A percentile compares a stretch with the other conserved stretches of the same genome.
These are phyloP conservation scores for Pica pica DNA, from an alignment of 2,113 vertebrate species.

Conservation along the genomic window DNA sequence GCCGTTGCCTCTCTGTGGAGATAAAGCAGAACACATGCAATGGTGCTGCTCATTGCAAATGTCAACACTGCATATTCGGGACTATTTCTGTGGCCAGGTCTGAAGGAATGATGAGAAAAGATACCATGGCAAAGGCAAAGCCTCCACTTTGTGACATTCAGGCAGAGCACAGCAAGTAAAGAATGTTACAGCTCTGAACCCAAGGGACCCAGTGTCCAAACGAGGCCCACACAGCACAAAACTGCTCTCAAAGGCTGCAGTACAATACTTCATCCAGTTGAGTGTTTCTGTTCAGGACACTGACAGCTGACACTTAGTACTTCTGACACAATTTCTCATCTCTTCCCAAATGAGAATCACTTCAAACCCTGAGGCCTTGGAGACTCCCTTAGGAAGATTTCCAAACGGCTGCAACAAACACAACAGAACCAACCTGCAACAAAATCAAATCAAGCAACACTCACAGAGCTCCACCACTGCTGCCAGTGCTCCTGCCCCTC, in stretches of 20 bases:
- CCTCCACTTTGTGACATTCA: not conserved
- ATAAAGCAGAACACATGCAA: not conserved
- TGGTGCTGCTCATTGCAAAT: not conserved
- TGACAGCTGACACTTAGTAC: not conserved
- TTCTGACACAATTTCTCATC: not conserved
- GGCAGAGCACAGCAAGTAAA: not conserved
- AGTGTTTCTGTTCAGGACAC: not conserved
- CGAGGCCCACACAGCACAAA: not conserved
- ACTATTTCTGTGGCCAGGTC: not conserved
- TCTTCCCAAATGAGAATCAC: not conserved
- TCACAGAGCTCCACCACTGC: not conserved
- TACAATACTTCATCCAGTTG: not conserved
- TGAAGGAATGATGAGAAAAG: not conserved
- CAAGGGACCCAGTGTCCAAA: not conserved
- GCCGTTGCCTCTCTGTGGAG: accelerated
- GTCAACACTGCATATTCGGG: accelerated
- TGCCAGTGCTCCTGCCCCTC: not conserved
- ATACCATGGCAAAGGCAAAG: not conserved
- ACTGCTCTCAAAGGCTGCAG: not conserved
- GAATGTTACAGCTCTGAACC: not conserved
- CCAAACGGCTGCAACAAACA: accelerated
- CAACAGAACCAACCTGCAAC: not conserved
- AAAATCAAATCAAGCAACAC: accelerated
- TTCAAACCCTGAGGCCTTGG: not conserved
- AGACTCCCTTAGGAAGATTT: not conserved